Evolutionary conservation across 2,888 invertebrate genomes (phyloP).

Genomic region (Dryomyza anilis): DNA sequence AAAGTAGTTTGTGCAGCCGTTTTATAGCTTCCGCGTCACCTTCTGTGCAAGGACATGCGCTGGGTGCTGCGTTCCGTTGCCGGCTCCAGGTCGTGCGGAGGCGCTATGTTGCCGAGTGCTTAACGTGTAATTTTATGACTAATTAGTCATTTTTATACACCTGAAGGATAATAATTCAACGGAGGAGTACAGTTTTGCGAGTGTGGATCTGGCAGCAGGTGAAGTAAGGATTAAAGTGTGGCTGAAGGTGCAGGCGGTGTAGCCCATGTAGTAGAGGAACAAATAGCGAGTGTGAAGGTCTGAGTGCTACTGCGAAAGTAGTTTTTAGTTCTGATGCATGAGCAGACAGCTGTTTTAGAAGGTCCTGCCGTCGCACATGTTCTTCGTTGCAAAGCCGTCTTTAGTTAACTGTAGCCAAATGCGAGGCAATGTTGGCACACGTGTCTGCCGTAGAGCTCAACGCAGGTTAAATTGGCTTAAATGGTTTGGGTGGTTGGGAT

Average conservation of each 20-base stretch:
- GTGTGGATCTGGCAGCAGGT: not conserved
- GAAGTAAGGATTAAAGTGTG: not conserved
- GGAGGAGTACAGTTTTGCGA: constrained; percentile 9
- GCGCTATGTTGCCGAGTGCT: constrained; percentile 25
- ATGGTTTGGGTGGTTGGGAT: not conserved
- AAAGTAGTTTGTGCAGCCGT: constrained; percentile 19
- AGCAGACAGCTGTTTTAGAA: not conserved
- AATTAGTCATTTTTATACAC: constrained; percentile 31
- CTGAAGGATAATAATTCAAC: constrained; percentile 19
- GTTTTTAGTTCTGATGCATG: no score
- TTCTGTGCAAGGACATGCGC: not conserved
- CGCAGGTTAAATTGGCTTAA: constrained; percentile 1
- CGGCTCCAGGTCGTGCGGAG: constrained; percentile 1
- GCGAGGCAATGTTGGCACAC: no score
- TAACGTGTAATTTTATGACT: constrained; percentile 32
- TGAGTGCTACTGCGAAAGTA: not conserved
- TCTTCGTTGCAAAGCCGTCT: no score
- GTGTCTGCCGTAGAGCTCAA: not conserved
- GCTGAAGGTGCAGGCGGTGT: not conserved
- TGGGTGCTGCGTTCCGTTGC: not conserved
- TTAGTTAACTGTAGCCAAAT: no score
- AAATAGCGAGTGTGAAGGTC: not conserved
- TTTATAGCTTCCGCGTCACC: constrained; percentile 19
- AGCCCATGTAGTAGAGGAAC: not conserved
- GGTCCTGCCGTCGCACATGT: no score